phyloP scores from a whole-genome alignment of 1,140 invertebrate species.

The Orussus abietinus region DNA sequence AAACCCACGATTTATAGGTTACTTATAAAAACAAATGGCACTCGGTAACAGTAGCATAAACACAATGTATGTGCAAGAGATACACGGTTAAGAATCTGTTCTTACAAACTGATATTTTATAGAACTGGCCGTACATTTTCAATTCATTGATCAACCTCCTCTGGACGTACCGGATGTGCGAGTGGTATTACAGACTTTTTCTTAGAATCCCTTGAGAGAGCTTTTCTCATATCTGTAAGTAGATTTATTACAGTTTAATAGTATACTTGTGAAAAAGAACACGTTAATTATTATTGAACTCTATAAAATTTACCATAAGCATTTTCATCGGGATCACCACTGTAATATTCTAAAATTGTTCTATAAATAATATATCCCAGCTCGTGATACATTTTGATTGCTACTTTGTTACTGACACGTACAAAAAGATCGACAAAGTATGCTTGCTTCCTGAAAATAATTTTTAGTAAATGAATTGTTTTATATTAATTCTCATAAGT shows the following conservation, averaged over 20 bases:
- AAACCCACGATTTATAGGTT: too few relatives aligned
- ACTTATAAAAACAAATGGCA: too few relatives aligned
- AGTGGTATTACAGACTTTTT: constrained; percentile 93
- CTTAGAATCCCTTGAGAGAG: constrained; percentile 85
- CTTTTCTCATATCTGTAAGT: constrained; percentile 94
- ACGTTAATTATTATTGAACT: constrained; percentile 3
- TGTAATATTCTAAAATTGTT: constrained; percentile 96
- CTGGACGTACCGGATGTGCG: constrained; percentile 88
- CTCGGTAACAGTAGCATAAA: too few relatives aligned
- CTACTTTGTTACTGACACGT: constrained; percentile 93
- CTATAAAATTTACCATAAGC: constrained; percentile 79
- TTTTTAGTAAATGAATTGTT: constrained; percentile 3
- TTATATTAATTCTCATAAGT: constrained; percentile 12
- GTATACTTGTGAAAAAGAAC: not conserved
- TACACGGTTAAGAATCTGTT: too few relatives aligned
- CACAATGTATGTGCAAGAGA: too few relatives aligned
- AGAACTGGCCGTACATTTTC: too few relatives aligned
- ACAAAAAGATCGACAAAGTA: constrained; percentile 99
- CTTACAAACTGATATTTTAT: too few relatives aligned
- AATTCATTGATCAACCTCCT: constrained; percentile 94
- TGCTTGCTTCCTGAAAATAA: constrained; percentile 77
- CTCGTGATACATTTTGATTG: constrained; percentile 96
- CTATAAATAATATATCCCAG: constrained; percentile 97
- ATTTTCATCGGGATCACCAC: constrained; percentile 95
- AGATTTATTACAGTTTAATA: constrained; percentile 1